phyloP scores from a whole-genome alignment of 2,888 invertebrate genomes.

The Nemurella pictetii region DNA sequence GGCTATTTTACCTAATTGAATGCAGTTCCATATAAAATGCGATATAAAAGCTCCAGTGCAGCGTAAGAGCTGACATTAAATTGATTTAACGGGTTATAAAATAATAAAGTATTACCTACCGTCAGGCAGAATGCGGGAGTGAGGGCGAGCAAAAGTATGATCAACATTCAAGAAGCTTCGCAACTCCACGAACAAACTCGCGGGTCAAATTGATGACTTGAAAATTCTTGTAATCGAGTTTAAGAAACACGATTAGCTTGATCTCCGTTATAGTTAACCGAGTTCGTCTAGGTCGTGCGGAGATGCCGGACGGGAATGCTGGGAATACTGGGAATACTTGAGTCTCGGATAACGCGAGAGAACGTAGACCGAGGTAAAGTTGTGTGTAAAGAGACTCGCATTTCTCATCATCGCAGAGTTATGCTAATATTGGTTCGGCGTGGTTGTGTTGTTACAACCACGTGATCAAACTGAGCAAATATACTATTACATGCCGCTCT shows the following conservation, averaged over 20 bases:
- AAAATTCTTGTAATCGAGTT: slow-evolving; percentile 23
- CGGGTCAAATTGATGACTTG: slow-evolving; percentile 7
- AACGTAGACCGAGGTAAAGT: background rate
- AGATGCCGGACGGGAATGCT: background rate
- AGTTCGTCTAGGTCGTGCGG: background rate
- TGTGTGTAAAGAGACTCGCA: background rate
- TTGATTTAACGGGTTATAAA: background rate
- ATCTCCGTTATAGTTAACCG: slow-evolving; percentile 20
- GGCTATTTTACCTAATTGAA: too few relatives aligned
- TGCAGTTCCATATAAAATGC: too few relatives aligned
- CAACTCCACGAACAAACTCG: background rate
- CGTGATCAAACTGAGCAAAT: background rate
- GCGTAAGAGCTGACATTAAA: too few relatives aligned
- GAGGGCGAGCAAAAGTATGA: background rate
- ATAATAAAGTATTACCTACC: background rate
- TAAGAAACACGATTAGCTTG: slow-evolving; percentile 19
- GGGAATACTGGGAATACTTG: background rate
- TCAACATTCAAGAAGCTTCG: background rate
- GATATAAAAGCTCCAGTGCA: too few relatives aligned
- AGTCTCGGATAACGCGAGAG: background rate
- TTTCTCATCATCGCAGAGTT: slow-evolving; percentile 10
- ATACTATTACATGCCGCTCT: background rate
- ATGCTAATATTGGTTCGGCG: slow-evolving; percentile 16
- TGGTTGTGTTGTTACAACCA: background rate
- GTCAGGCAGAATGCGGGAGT: background rate